Conservation (phyloP, 2,888 invertebrate species). For the Trachelus iudaicus region DNA sequence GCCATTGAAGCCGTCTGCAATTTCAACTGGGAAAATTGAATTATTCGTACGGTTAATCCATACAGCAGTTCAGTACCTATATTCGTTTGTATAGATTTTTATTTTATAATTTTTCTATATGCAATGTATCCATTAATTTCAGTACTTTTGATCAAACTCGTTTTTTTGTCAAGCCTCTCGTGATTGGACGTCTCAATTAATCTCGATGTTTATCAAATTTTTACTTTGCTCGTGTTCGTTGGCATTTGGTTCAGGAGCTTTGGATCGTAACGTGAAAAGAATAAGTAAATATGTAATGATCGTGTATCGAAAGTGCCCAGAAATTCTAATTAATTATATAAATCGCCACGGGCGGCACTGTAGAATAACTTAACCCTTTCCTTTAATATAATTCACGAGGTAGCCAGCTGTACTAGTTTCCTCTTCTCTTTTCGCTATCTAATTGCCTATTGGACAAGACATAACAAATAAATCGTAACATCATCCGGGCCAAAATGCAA, state of each 20-base stretch:
- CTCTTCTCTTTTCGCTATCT: too few species aligned
- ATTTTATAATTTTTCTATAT: background rate
- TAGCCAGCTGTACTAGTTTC: too few species aligned
- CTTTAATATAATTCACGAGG: too few species aligned
- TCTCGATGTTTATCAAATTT: background rate
- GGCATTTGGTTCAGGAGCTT: background rate
- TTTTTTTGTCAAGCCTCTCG: too few species aligned
- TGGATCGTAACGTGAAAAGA: background rate
- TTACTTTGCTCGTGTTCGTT: background rate
- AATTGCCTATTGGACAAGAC: too few species aligned
- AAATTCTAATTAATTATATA: too few species aligned
- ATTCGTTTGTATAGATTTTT: background rate
- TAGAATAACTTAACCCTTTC: too few species aligned
- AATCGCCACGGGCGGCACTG: too few species aligned
- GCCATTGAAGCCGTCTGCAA: slow-evolving; percentile 11
- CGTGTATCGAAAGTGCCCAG: too few species aligned
- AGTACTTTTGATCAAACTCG: too few species aligned
- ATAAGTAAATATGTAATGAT: background rate
- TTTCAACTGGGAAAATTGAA: slow-evolving; percentile 37
- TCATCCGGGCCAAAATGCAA: background rate
- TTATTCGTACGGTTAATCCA: slow-evolving; percentile 23
- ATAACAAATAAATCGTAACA: background rate
- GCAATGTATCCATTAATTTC: background rate
- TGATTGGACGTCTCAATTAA: too few species aligned
- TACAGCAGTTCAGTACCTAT: background rate